Base-by-base conservation (phyloP, 2,888 invertebrate species). In the Magallana nippona region DNA sequence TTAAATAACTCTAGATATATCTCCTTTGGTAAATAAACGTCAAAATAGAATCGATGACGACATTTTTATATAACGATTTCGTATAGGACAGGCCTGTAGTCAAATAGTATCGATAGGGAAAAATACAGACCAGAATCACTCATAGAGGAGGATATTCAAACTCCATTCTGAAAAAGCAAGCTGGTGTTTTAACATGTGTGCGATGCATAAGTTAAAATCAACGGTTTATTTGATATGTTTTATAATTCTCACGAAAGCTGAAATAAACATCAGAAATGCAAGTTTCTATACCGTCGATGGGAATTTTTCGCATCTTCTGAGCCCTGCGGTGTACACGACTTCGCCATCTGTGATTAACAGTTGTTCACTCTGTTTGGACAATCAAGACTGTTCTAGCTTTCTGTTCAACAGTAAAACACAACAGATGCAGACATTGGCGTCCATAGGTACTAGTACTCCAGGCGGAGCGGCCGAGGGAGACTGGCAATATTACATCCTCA, bases 231-330 rank as follows among this genome's bases (percentile, higher is more conserved):
- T 27, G 15, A 5, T 71, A 32, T 22, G 5, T 8, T 60, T n/a
- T 1, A 60, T 60, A n/a, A 17, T 11, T 60, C n/a, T 60, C n/a
- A 60, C 60, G n/a, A 60, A n/a, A 15, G 27, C 27, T 13, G 32
- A 32, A 17, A 22, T 15, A 71, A 27, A 15, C 15, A 27, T 27
- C 2, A 71, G 27, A 71, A 71, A 27, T 27, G 27, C 19, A 27
- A 71, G 71, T 71, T 71, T 15, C 22, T 32, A 13, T 71, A 15
- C 3, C 11, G 10, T 13, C 5, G 71, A 17, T 27, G 71, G 71
- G 27, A 32, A 32, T 71, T 71, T 71, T 71, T 71, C 32, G 10
- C 71, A 71, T 27, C 71, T 71, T 27, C 15, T 71, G 15, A 71
- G 32, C 27, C 27, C 71, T 27, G 13, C 71, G 13, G 15, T 5